Evolutionary conservation across 2,888 invertebrate genomes (phyloP), one percentile per base, ranked within the genome.

Genomic region (Chloroclysta siterata): DNA sequence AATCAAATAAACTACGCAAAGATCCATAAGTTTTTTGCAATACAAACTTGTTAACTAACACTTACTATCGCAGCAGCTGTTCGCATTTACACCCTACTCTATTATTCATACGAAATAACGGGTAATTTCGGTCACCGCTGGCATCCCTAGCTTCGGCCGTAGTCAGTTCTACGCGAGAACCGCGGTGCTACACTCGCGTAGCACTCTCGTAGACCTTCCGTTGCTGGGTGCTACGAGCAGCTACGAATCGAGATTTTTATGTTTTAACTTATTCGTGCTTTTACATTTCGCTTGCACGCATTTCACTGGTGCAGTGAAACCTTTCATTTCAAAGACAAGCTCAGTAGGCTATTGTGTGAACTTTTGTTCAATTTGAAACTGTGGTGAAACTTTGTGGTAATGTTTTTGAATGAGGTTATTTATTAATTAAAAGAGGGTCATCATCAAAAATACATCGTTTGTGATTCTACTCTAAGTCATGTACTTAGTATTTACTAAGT

Each of bases 121-220:
- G 83, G 77, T 80, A 81, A 82, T 82, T 79, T 75, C 58, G 74
- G 73, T 77, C 75, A 66, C 74, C 72, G 75, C 81, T 82, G 86
- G 84, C 66, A 87, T 79, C 84, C 75, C 84, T 66, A 70, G 71
- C 66, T 44, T 69, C 3, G 66, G 63, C 64, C 72, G 70, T 69
- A 77, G 75, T 67, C 85, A 87, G 88, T 84, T 69, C 72, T 75
- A 74, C 76, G 74, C 71, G 70, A 71, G 69, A 66, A 62, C 66
- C 75, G 73, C 66, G 69, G 73, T 78, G 75, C 71, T 78, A 66
- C 79, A 77, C 81, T 70, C 84, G 83, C 81, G 81, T 78, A 72
- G 77, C 87, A 81, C 75, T 79, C 63, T 57, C 69, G 81, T 78
- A 72, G 77, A 85, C 81, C 75, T 78, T 63, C 57, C 66, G 61